Percentiles rank a stretch among this genome's conserved stretches.
Conservation (phyloP, 2,113 vertebrate species). For the Podiceps cristatus region DNA sequence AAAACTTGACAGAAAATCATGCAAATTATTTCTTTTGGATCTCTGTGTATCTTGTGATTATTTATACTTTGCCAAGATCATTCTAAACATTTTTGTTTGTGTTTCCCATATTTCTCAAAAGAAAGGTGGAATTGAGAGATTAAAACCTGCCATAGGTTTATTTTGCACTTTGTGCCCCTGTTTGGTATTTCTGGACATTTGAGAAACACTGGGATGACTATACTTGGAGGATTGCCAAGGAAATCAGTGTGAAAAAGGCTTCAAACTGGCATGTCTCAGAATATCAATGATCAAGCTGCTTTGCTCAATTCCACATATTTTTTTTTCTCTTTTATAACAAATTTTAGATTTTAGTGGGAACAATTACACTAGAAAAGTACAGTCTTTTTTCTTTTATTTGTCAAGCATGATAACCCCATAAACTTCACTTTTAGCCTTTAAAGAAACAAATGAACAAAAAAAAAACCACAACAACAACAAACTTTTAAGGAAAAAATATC, state of each 20-base stretch:
- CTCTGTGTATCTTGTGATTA: neutral
- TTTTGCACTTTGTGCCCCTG: neutral
- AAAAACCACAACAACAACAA: too few species aligned
- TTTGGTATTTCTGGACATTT: neutral
- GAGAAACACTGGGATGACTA: neutral
- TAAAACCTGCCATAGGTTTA: neutral
- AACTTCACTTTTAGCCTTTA: neutral
- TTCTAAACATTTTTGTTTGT: neutral
- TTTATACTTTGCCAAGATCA: neutral
- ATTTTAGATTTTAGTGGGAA: neutral
- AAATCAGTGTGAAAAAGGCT: neutral
- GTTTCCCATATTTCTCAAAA: neutral
- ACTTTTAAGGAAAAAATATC: neutral
- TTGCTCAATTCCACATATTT: neutral
- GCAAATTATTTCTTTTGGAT: neutral
- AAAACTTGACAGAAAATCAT: slow-evolving; percentile 49
- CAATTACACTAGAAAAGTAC: neutral
- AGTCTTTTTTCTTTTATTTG: neutral
- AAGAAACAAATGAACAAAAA: too few species aligned
- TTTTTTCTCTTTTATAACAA: neutral
- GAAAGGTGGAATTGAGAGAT: neutral
- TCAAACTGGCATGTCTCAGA: neutral
- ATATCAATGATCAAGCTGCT: neutral
- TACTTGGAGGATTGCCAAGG: neutral
- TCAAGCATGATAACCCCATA: accelerated